Conservation (phyloP, 1,140 invertebrate genomes). For the Steinernema khuongi region DNA sequence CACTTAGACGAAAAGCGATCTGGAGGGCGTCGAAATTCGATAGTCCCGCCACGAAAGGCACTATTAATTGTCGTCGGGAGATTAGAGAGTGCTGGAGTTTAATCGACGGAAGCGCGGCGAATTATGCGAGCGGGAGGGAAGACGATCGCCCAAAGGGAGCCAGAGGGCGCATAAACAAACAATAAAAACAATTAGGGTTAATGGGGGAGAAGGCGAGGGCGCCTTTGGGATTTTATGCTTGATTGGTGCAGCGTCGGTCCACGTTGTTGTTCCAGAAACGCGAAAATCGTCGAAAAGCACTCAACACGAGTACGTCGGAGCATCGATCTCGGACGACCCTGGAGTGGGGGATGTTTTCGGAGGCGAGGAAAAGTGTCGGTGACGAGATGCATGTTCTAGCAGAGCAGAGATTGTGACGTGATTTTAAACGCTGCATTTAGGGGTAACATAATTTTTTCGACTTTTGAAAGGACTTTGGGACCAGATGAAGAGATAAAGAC, state of each 20-base stretch:
- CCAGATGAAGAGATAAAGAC: no score
- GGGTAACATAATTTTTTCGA: no score
- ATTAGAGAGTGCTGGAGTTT: not conserved
- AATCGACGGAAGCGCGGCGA: conserved; percentile 1
- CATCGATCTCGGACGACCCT: no score
- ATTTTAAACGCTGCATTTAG: no score
- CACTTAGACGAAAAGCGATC: not conserved
- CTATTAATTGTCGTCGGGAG: conserved; percentile 3
- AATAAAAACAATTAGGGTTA: not conserved
- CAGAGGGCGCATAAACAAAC: not conserved
- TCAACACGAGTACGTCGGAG: no score
- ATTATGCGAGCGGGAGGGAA: not conserved
- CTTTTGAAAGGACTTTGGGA: no score
- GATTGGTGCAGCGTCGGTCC: not conserved
- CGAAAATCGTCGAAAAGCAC: no score
- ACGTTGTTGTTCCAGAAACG: no score
- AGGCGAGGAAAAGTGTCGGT: no score
- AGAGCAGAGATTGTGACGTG: no score
- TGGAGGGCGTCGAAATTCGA: not conserved
- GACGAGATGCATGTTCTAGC: no score
- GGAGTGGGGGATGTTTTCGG: no score
- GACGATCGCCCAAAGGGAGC: not conserved
- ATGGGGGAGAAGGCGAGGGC: not conserved
- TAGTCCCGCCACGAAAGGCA: not conserved
- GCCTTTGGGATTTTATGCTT: not conserved